phyloP scores from a whole-genome alignment of 2,888 invertebrate species.

The Malachius bipustulatus region DNA sequence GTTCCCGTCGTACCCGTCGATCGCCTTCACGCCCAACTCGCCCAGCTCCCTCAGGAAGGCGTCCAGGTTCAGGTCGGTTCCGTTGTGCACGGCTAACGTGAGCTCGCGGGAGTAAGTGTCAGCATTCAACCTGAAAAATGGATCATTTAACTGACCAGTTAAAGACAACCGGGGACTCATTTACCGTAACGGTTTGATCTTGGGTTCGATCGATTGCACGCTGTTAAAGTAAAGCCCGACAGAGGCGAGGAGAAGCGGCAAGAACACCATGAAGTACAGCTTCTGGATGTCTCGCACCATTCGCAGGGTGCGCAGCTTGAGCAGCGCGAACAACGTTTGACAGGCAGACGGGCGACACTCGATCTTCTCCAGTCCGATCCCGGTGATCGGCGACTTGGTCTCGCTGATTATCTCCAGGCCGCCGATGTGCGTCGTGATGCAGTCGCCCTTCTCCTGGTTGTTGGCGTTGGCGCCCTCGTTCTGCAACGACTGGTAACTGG shows the following conservation, averaged over 20 bases:
- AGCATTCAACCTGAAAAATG: conserved; percentile 46
- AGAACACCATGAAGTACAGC: conserved; percentile 59
- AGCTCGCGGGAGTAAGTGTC: conserved; percentile 48
- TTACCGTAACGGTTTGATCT: conserved; percentile 49
- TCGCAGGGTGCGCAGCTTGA: conserved; percentile 51
- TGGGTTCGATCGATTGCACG: conserved; percentile 49
- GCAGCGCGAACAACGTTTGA: conserved; percentile 54
- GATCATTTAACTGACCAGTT: no score
- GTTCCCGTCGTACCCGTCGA: conserved; percentile 51
- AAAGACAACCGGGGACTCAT: no score
- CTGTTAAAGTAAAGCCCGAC: conserved; percentile 51
- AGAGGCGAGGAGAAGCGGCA: conserved; percentile 57
- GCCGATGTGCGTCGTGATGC: conserved; percentile 29
- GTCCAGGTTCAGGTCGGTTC: conserved; percentile 33
- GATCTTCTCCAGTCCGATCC: conserved; percentile 50
- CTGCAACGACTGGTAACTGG: conserved; percentile 60
- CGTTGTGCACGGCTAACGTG: conserved; percentile 51
- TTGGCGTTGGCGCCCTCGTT: conserved; percentile 35
- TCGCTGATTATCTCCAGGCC: conserved; percentile 37
- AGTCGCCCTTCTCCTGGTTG: conserved; percentile 28
- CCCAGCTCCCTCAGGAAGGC: conserved; percentile 30
- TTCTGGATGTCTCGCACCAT: conserved; percentile 54
- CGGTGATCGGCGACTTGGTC: conserved; percentile 42
- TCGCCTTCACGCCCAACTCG: conserved; percentile 30
- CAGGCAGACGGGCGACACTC: conserved; percentile 50